phyloP scores from a whole-genome alignment of 2,888 invertebrate genomes.

The Agelastica alni region DNA sequence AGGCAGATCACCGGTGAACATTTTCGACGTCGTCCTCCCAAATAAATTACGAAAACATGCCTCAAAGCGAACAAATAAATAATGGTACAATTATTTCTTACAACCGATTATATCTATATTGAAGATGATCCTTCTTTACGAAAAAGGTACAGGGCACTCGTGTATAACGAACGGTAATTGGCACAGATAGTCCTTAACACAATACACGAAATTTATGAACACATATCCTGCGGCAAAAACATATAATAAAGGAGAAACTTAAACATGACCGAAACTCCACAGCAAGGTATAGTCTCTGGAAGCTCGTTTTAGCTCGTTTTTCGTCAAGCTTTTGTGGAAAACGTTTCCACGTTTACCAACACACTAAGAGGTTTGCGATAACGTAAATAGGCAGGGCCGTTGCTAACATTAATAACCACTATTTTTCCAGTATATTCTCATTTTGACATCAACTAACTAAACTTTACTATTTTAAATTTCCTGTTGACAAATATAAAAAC shows the following conservation, averaged over 20 bases:
- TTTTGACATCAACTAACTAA: too few species aligned
- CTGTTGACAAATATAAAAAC: too few species aligned
- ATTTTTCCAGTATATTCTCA: too few species aligned
- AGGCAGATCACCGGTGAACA: too few species aligned
- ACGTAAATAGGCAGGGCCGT: conserved; percentile 1
- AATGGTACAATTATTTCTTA: too few species aligned
- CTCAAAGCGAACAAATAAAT: too few species aligned
- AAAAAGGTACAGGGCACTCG: conserved; percentile 3
- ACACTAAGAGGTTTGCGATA: neutral
- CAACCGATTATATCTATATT: neutral
- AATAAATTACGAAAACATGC: too few species aligned
- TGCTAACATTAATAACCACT: too few species aligned
- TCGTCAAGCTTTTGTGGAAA: conserved; percentile 3
- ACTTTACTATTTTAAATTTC: too few species aligned
- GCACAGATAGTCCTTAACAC: conserved; percentile 14
- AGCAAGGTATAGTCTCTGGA: conserved; percentile 17
- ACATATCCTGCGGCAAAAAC: conserved; percentile 16
- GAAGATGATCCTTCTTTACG: neutral
- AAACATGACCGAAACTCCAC: conserved; percentile 4
- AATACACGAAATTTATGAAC: conserved; percentile 17
- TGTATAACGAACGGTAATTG: conserved; percentile 12
- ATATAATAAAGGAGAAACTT: conserved; percentile 12
- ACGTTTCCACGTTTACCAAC: neutral
- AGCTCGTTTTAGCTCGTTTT: conserved; percentile 9
- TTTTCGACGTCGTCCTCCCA: too few species aligned